phyloP scores from a whole-genome alignment of 2,113 vertebrate species.

The Corythoichthys intestinalis region DNA sequence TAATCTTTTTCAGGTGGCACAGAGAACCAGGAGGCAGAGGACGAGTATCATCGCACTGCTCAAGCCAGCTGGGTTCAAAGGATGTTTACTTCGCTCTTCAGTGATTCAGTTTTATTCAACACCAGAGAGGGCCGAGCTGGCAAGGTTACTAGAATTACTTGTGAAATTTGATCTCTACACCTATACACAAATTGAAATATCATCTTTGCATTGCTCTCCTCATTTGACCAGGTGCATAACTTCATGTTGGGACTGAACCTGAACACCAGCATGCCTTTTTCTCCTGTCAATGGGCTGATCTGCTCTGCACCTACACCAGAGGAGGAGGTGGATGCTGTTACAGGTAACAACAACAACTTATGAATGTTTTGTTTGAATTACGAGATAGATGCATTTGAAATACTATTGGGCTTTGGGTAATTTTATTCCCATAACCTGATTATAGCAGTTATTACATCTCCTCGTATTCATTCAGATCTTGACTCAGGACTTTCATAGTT shows the following conservation, averaged over 20 bases:
- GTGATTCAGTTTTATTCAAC: constrained; percentile 88
- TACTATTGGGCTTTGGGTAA: not conserved
- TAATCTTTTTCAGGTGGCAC: constrained; percentile 65
- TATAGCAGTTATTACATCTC: not conserved
- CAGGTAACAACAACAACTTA: constrained; percentile 67
- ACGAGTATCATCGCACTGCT: constrained; percentile 70
- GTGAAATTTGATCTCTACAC: not conserved
- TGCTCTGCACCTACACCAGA: constrained; percentile 71
- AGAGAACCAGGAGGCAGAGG: constrained; percentile 73
- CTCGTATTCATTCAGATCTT: no score
- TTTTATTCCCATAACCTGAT: not conserved
- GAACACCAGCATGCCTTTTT: constrained; percentile 80
- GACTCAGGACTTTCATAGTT: no score
- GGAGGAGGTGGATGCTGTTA: constrained; percentile 81
- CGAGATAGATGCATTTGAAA: not conserved
- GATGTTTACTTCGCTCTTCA: constrained; percentile 88
- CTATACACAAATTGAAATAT: not conserved
- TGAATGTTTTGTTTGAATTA: not conserved
- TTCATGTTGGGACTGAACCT: constrained; percentile 97
- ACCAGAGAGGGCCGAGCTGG: constrained; percentile 92
- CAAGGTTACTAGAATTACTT: constrained; percentile 67
- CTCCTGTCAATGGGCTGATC: constrained; percentile 65
- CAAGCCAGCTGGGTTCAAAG: constrained; percentile 90
- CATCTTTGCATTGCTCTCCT: not conserved
- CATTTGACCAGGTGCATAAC: constrained; percentile 79